Conservation (phyloP, 2,797 vertebrate genomes). For the Picus viridis region DNA sequence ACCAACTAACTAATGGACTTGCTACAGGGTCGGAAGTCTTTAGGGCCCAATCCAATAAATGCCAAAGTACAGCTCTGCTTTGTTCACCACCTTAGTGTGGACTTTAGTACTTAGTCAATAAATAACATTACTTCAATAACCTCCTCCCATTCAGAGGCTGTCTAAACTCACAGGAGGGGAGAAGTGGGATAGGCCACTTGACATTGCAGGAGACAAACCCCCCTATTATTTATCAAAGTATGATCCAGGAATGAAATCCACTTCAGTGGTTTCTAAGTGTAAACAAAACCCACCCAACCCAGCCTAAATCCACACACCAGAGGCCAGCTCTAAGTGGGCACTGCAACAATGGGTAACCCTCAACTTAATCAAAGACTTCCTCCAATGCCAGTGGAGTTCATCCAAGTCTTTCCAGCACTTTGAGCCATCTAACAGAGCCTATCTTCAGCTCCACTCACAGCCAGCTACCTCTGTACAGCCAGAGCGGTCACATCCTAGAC, state of each 20-base stretch:
- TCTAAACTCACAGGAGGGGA: not conserved
- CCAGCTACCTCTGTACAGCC: not conserved
- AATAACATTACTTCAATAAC: slow-evolving; percentile 50
- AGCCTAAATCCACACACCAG: not conserved
- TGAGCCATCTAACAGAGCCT: not conserved
- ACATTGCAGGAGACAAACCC: not conserved
- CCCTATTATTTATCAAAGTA: not conserved
- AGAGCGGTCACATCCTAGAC: not conserved
- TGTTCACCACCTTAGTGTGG: not conserved
- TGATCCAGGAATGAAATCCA: not conserved
- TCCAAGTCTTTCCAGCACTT: not conserved
- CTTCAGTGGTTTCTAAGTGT: not conserved
- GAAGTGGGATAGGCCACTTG: not conserved
- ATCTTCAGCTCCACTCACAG: not conserved
- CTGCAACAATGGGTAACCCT: not conserved
- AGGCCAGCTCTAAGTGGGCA: not conserved
- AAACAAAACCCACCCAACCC: not conserved
- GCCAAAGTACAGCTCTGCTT: slow-evolving; percentile 34
- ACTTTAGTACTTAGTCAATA: slow-evolving; percentile 64
- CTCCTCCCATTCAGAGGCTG: not conserved
- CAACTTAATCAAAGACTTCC: not conserved
- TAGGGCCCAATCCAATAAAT: not conserved
- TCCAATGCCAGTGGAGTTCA: not conserved
- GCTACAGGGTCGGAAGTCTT: not conserved
- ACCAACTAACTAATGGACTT: not conserved